phyloP scores from a whole-genome alignment of 2,113 vertebrate genomes.

The Dicentrarchus labrax region DNA sequence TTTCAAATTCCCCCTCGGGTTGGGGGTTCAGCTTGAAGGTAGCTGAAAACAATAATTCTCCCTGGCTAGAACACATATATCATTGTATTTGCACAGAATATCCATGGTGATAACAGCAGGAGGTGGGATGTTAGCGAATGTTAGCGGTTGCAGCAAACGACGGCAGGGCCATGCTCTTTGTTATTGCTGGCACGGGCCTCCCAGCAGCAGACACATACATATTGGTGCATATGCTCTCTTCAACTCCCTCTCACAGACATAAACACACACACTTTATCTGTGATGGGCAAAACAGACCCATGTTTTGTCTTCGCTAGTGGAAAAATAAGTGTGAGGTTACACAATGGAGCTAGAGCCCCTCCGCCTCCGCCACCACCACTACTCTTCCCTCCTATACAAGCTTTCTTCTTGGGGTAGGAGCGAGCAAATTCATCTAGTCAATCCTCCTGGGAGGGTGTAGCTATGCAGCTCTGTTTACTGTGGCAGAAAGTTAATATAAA shows the following conservation, averaged over 20 bases:
- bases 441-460: conserved; percentile 98
- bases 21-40: conserved; percentile 36
- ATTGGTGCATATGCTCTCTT: conserved; percentile 37
- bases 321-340: conserved; percentile 94
- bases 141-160: conserved; percentile 89
- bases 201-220: conserved; percentile 81
- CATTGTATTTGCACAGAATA: conserved; percentile 87
- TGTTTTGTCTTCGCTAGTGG: conserved; percentile 93
- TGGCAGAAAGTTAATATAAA: conserved; percentile 99
- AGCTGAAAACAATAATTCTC: conserved; percentile 85
- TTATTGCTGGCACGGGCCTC: conserved; percentile 92
- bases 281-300: conserved; percentile 94
- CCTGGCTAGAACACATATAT: conserved; percentile 85
- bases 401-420: conserved; percentile 95
- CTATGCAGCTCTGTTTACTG: conserved; percentile 99
- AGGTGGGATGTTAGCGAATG: conserved; percentile 85
- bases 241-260: conserved; percentile 60
- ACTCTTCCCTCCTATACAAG: conserved; percentile 30
- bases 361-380: background rate
- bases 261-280: conserved; percentile 86
- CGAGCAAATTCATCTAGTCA: conserved; percentile 98
- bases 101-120: conserved; percentile 89
- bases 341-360: conserved; percentile 89
- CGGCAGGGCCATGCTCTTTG: conserved; percentile 86
- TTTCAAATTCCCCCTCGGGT: conserved; percentile 51